Evolutionary conservation across 2,888 invertebrate species (phyloP).

Genomic region (Diloba caeruleocephala): DNA sequence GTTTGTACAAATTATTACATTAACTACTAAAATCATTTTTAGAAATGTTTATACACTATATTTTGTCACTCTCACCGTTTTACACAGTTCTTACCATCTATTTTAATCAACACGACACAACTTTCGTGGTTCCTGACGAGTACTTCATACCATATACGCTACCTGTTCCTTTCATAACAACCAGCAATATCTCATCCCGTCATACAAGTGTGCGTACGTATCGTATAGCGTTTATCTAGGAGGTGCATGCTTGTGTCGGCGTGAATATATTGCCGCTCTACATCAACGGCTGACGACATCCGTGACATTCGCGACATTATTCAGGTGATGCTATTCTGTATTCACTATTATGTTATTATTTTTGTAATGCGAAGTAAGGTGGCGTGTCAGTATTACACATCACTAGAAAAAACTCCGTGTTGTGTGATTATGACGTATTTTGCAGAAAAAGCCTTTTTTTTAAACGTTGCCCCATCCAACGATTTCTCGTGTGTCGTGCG

Average conservation of each 20-base stretch:
- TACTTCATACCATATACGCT: constrained; percentile 18
- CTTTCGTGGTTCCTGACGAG: constrained; percentile 4
- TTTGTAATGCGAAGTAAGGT: constrained; percentile 7
- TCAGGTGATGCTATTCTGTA: constrained; percentile 30
- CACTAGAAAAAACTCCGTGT: too few relatives aligned
- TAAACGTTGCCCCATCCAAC: too few relatives aligned
- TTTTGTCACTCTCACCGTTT: too few relatives aligned
- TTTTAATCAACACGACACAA: constrained; percentile 22
- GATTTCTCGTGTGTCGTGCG: too few relatives aligned
- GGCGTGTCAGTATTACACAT: too few relatives aligned
- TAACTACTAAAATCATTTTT: too few relatives aligned
- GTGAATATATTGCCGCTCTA: constrained; percentile 68
- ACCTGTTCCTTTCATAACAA: constrained; percentile 39
- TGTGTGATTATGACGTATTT: too few relatives aligned
- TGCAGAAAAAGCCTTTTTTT: too few relatives aligned
- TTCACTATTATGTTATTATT: constrained; percentile 22
- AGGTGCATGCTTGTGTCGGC: constrained; percentile 61
- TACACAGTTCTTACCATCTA: not conserved
- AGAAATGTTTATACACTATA: too few relatives aligned
- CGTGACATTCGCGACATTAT: constrained; percentile 53
- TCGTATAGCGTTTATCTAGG: constrained; percentile 60
- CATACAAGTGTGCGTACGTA: constrained; percentile 41
- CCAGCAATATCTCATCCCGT: constrained; percentile 55
- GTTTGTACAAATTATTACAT: too few relatives aligned
- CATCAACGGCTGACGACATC: constrained; percentile 63